Base-by-base conservation (phyloP, 2,888 invertebrate species). In the Agrotis clavis region DNA sequence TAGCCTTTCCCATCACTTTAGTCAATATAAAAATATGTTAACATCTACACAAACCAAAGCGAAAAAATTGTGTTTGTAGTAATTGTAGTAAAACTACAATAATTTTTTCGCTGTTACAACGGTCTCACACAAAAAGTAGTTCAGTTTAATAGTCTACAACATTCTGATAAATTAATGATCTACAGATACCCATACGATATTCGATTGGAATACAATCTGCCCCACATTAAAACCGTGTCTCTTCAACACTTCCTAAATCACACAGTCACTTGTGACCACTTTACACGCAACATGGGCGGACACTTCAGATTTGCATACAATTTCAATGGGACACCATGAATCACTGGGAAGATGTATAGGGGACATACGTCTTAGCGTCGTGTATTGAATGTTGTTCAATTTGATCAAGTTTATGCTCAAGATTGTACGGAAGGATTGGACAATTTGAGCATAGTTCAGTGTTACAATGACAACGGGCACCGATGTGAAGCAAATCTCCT, bases 291-390 rank as follows among this genome's bases (percentile, higher is more conserved):
- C 84, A 82, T 91, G 92, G 88, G 83, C 86, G 83, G 90, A 90
- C 92, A 88, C 87, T 87, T 90, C 80, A 88, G 89, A 94, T 94
- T 94, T 94, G 93, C 94, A 94, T 94, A 92, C 91, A 90, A 92
- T 92, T 91, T 90, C 88, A 89, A 89, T 87, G 88, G 71, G 73
- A 69, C 86, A 19, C 68, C 65, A 81, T 86, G 81, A 81, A 86
- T 86, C 86, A 86, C 74, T 66, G 51, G 53, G 89, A 90, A 92
- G 92, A 92, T 85, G 87, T 89, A 92, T 90, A 84, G 84, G 89
- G 88, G 90, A 87, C 87, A 89, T 87, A 79, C 79, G 71, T 81
- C 85, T 86, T 84, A 83, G 81, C 81, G 83, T 18, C 1, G 87
- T 87, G 86, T 85, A 90, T 88, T 90, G 78, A 80, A 84, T 71